Conservation (phyloP, 2,113 vertebrate species). For the Solea solea region DNA sequence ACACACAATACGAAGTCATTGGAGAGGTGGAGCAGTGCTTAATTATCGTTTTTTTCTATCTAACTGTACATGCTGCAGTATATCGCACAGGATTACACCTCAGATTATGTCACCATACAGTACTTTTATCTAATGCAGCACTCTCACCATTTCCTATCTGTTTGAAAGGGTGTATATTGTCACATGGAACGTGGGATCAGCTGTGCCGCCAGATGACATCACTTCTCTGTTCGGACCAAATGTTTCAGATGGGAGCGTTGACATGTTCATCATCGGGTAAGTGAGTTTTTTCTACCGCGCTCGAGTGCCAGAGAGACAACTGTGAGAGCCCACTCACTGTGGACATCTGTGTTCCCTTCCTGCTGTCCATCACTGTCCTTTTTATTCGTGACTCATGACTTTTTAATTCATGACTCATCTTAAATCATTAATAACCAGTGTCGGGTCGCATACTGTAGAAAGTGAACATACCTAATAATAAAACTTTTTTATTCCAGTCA, state of each 20-base stretch:
- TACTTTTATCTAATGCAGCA: conserved; percentile 17
- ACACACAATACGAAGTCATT: conserved; percentile 57
- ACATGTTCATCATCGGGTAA: conserved; percentile 97
- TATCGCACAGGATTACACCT: conserved; percentile 45
- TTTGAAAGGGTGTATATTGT: conserved; percentile 89
- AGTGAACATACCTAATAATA: no score
- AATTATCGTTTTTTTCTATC: conserved; percentile 54
- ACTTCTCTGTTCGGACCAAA: conserved; percentile 90
- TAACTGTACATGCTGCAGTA: conserved; percentile 20
- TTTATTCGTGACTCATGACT: not conserved
- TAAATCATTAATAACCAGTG: not conserved
- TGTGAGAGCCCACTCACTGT: conserved; percentile 60
- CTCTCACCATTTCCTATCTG: conserved; percentile 10
- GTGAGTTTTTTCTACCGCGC: conserved; percentile 58
- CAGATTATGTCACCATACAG: conserved; percentile 41
- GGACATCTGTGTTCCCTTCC: conserved; percentile 56
- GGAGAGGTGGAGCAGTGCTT: conserved; percentile 33
- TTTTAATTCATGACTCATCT: not conserved
- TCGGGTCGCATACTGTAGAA: no score
- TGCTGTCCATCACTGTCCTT: conserved; percentile 24
- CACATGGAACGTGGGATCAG: conserved; percentile 97
- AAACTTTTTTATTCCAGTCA: no score
- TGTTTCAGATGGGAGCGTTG: conserved; percentile 81
- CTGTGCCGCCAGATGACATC: conserved; percentile 93
- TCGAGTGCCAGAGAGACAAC: conserved; percentile 61